Conservation (phyloP, 2,888 invertebrate species). For the Trichacis sp. region DNA sequence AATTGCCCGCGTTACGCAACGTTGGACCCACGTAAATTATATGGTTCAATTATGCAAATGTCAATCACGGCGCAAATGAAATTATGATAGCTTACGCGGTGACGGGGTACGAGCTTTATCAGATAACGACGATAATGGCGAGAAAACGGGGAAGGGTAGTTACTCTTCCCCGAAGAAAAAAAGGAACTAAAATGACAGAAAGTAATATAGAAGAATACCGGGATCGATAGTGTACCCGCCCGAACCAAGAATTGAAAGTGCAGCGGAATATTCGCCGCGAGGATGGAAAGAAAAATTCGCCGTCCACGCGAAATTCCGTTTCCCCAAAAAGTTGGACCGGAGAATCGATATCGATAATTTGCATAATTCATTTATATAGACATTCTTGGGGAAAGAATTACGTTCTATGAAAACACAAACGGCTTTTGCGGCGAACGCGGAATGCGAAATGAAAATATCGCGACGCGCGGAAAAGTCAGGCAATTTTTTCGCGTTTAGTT, state of each 20-base stretch:
- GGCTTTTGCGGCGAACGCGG: not conserved
- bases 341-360: not conserved
- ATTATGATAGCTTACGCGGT: conserved; percentile 16
- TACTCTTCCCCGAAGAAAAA: conserved; percentile 14
- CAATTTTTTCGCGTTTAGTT: not conserved
- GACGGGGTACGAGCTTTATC: conserved; percentile 16
- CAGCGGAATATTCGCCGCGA: conserved; percentile 11
- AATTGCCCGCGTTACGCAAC: conserved; percentile 33
- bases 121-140: conserved; percentile 21
- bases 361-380: not conserved
- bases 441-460: not conserved
- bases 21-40: conserved; percentile 30
- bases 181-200: conserved; percentile 27
- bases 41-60: conserved; percentile 39
- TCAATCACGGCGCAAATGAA: conserved; percentile 29
- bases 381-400: not conserved
- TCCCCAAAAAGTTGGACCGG: not conserved
- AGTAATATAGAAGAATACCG: conserved; percentile 14
- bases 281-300: not conserved
- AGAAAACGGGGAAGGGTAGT: conserved; percentile 19
- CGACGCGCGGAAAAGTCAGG: not conserved
- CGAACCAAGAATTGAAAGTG: conserved; percentile 15
- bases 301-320: not conserved
- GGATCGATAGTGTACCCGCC: conserved; percentile 20
- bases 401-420: not conserved